Evolutionary conservation across 2,888 invertebrate genomes (phyloP).

Genomic region (Bombylius discolor): DNA sequence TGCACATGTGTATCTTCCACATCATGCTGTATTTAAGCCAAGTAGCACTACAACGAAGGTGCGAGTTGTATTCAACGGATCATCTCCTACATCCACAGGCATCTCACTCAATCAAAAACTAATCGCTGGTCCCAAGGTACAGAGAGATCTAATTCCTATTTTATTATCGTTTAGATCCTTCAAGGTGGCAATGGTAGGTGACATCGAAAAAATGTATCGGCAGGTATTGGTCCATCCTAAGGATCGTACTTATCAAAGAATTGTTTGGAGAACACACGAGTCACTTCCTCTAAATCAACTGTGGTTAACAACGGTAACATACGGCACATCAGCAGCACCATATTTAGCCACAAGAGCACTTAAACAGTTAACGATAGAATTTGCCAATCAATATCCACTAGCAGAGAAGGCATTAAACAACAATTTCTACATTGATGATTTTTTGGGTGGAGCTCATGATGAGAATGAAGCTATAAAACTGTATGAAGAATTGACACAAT

Average conservation of each 20-base stretch:
- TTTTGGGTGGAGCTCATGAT: too few species aligned
- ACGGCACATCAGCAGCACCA: conserved; percentile 7
- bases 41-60: not conserved
- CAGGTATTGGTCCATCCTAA: conserved; percentile 21
- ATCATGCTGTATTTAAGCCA: too few species aligned
- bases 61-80: conserved; percentile 7
- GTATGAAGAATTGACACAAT: too few species aligned
- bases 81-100: not conserved
- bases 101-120: conserved; percentile 3
- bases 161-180: not conserved
- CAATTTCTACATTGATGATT: too few species aligned
- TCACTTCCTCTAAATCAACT: not conserved
- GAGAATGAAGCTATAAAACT: too few species aligned
- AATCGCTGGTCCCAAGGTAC: not conserved
- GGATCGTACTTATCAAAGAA: conserved; percentile 9
- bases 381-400: too few species aligned
- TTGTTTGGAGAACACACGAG: not conserved
- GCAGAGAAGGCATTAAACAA: too few species aligned
- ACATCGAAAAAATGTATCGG: conserved; percentile 20
- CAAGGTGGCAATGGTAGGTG: conserved; percentile 14
- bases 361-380: too few species aligned
- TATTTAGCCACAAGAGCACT: conserved; percentile 2
- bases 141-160: not conserved
- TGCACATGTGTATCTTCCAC: too few species aligned
- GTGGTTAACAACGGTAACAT: conserved; percentile 6